These are phyloP conservation scores for Nudaria mundana DNA, from an alignment of 2,888 invertebrate genomes.

Conservation along the genomic window DNA sequence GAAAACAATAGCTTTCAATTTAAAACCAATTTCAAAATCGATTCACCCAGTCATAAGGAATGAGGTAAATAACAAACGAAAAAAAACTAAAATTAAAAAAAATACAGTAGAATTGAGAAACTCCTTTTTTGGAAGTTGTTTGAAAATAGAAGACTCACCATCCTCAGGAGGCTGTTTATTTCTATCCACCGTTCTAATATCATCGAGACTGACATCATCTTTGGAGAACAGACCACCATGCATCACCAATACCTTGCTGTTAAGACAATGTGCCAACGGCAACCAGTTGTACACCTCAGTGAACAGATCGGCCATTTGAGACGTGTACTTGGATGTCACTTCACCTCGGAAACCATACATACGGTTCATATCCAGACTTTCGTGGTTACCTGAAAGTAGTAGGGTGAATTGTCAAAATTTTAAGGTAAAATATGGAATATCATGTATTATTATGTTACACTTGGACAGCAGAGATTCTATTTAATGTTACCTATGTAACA, in stretches of 20 bases:
- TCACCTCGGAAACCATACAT: constrained; percentile 99
- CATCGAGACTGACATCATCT: constrained; percentile 95
- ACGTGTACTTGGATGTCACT: constrained; percentile 96
- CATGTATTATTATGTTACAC: no score
- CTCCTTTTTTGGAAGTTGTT: no score
- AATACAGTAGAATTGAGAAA: no score
- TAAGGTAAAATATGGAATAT: no score
- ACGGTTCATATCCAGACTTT: constrained; percentile 98
- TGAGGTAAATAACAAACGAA: no score
- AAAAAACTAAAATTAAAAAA: no score
- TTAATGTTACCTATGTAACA: no score
- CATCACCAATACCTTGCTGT: constrained; percentile 91
- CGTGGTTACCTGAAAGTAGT: constrained; percentile 93
- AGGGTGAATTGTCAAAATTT: no score
- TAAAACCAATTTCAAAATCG: no score
- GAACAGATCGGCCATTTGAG: constrained; percentile 98
- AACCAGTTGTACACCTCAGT: constrained; percentile 99
- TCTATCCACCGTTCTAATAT: constrained; percentile 93
- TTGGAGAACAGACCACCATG: constrained; percentile 98
- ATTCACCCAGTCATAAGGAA: no score
- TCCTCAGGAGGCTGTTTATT: constrained; percentile 98
- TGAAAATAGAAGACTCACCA: constrained; percentile 79
- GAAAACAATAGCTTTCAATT: not conserved
- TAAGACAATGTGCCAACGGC: constrained; percentile 97
- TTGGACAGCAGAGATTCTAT: no score